phyloP scores from a whole-genome alignment of 2,797 vertebrate genomes.

The Ptychobarbus kaznakovi region DNA sequence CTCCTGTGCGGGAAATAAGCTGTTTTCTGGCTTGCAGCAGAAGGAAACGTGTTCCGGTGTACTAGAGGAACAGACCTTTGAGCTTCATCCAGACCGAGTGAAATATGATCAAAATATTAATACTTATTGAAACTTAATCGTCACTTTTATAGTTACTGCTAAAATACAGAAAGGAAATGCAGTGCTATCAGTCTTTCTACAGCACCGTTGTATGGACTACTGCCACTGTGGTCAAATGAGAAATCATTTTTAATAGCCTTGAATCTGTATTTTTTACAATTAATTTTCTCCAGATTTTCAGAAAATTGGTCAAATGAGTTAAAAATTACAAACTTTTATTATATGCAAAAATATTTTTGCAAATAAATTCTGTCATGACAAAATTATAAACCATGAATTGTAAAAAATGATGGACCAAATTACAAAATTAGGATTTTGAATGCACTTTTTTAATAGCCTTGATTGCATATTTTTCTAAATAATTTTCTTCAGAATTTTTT shows the following conservation, averaged over 20 bases:
- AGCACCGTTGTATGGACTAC: background rate
- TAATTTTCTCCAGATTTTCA: too few relatives aligned
- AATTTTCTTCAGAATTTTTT: background rate
- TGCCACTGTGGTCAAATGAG: background rate
- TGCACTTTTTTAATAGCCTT: background rate
- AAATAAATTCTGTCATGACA: too few relatives aligned
- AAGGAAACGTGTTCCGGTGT: background rate
- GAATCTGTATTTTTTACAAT: too few relatives aligned
- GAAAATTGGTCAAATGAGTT: too few relatives aligned
- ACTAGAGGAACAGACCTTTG: background rate
- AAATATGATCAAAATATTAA: background rate
- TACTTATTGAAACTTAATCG: too few relatives aligned
- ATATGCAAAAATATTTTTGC: too few relatives aligned
- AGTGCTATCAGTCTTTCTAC: background rate
- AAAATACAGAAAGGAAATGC: background rate
- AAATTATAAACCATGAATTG: too few relatives aligned
- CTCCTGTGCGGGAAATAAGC: constrained; percentile 44
- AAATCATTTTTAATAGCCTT: too few relatives aligned
- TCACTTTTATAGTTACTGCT: background rate
- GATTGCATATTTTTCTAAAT: too few relatives aligned
- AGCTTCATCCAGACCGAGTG: background rate
- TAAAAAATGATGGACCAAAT: too few relatives aligned
- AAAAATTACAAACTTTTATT: too few relatives aligned
- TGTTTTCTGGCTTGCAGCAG: background rate
- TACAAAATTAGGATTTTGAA: background rate